Evolutionary conservation across 2,797 vertebrate genomes (phyloP), one percentile per base, ranked within the genome.

Genomic region (Rhabdomys pumilio): DNA sequence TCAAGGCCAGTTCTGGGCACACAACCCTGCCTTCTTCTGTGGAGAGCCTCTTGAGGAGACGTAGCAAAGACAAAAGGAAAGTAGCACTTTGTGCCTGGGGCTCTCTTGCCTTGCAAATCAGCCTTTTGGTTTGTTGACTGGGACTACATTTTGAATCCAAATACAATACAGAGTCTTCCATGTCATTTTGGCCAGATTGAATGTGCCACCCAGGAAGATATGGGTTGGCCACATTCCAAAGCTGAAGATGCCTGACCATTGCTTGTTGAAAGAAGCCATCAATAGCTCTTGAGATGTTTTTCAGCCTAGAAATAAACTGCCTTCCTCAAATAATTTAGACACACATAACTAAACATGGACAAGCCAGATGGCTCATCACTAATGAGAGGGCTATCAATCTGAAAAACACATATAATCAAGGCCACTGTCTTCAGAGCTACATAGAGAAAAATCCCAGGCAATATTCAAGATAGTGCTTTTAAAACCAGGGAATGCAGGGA

Each of bases 291-390:
- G 96, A 96, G 96, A 80, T 98, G 97, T 93, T 97, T 75, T 98
- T 87, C 95, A 97, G 89, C 89, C 88, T 98, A 97, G 98, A 98
- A 95, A 92, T 96, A 90, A 97, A 97, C 94, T 90, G 84, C 91
- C 97, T 97, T 97, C 89, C 91, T 98, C 86, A 94, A 96, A 98
- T 96, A 98, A 76, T 97, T 98, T 98, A 97, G 84, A 96, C 94
- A 94, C 67, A 97, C 34, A 53, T 96, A 98, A 95, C 96, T 97
- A 97, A 98, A 96, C 80, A 92, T 65, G 93, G 97, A 98, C 97
- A 96, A 97, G 90, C 86, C 96, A 91, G 90, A 88, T 92, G 95
- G 29, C 90, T 97, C 41, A 95, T 97, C 97, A 96, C 82, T 92
- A 63, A 44, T 86, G 90, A 90, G 97, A 96, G 87, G 69, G 86